phyloP scores from a whole-genome alignment of 2,113 vertebrate genomes.

The Caracal caracal region DNA sequence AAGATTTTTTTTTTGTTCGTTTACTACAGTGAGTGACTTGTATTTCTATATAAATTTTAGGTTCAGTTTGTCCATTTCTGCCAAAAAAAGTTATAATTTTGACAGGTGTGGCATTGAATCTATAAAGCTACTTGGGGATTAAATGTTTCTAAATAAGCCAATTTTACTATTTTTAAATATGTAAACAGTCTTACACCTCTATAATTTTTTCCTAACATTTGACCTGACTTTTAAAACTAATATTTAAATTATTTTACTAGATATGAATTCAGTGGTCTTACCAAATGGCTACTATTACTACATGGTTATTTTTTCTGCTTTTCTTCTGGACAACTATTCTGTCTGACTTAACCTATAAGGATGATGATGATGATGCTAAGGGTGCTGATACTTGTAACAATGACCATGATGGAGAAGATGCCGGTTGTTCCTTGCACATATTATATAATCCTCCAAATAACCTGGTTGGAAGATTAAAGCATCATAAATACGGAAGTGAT shows the following conservation, averaged over 20 bases:
- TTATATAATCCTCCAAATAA: background rate
- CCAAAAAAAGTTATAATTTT: slow-evolving; percentile 16
- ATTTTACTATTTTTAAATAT: slow-evolving; percentile 6
- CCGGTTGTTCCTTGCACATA: background rate
- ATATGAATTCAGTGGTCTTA: background rate
- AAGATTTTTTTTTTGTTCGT: background rate
- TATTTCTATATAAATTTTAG: background rate
- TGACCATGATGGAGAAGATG: background rate
- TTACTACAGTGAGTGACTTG: background rate
- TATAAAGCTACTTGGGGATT: background rate
- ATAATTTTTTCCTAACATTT: background rate
- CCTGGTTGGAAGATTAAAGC: background rate
- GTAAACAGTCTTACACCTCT: background rate
- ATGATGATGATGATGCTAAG: background rate
- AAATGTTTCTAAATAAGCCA: background rate
- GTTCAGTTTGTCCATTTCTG: background rate
- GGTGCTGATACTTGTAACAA: background rate
- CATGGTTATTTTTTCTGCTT: background rate
- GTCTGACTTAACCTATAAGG: background rate
- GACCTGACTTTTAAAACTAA: background rate
- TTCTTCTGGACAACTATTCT: background rate
- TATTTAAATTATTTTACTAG: background rate
- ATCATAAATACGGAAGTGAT: background rate
- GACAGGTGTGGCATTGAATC: background rate
- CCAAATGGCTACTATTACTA: background rate